A percentile compares a stretch with the other conserved stretches of the same genome.
These are phyloP conservation scores for Drosophila baimaii DNA, from an alignment of 1,140 invertebrate genomes.

Conservation along the genomic window DNA sequence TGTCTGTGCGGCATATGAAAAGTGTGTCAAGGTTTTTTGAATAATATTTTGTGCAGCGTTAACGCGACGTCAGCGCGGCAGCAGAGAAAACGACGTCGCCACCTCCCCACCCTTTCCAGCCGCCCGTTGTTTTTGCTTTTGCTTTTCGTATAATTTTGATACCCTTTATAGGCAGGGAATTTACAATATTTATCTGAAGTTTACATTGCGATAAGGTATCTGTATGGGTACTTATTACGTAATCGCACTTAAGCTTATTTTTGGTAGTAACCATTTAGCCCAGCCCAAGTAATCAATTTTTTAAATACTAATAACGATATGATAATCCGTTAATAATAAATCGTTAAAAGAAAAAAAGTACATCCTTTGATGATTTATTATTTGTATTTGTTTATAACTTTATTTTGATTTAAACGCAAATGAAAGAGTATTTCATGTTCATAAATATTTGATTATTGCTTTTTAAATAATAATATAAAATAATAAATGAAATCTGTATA, in stretches of 20 bases:
- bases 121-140: conserved; percentile 52
- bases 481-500: background rate
- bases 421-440: too few relatives aligned
- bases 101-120: conserved; percentile 17
- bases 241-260: background rate
- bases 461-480: background rate
- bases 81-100: conserved; percentile 48
- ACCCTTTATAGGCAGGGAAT: background rate
- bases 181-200: background rate
- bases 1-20: conserved; percentile 76
- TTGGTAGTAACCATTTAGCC: background rate
- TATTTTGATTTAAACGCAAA: too few relatives aligned
- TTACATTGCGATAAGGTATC: conserved; percentile 3
- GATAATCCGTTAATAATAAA: too few relatives aligned
- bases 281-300: background rate
- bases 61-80: conserved; percentile 65
- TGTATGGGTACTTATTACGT: background rate
- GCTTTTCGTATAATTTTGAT: conserved; percentile 11
- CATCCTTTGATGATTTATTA: too few relatives aligned
- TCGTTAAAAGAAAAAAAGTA: too few relatives aligned
- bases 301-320: too few relatives aligned
- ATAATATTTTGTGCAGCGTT: conserved; percentile 83
- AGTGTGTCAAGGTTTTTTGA: conserved; percentile 84
- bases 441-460: too few relatives aligned
- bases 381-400: too few relatives aligned